A percentile compares a stretch with the other conserved stretches of the same genome.
These are phyloP conservation scores for Hirtodrosophila histrioides DNA, from an alignment of 2,888 invertebrate genomes.

Conservation along the genomic window DNA sequence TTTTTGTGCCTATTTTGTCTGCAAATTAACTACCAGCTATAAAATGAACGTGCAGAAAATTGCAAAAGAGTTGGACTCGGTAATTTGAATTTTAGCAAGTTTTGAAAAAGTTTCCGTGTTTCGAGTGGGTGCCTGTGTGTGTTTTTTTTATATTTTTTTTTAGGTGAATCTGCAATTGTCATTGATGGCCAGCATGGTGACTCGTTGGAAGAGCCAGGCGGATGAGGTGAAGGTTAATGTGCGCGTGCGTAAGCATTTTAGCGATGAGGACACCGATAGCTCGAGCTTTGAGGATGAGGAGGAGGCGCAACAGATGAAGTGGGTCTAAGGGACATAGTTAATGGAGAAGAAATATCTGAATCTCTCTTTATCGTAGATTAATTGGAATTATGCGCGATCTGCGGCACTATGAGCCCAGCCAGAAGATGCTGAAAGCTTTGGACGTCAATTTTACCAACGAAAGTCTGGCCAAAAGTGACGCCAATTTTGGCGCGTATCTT, in stretches of 20 bases:
- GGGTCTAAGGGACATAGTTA: neutral
- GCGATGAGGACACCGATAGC: constrained; percentile 6
- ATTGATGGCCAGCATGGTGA: neutral
- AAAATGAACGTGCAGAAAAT: neutral
- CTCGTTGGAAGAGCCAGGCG: neutral
- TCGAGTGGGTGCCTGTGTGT: neutral
- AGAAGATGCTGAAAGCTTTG: constrained; percentile 40
- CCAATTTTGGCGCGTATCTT: constrained; percentile 49
- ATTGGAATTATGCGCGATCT: constrained; percentile 16
- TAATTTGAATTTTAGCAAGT: neutral
- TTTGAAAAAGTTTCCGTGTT: neutral
- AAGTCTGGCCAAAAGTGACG: constrained; percentile 18
- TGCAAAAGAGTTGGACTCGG: neutral
- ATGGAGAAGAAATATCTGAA: neutral
- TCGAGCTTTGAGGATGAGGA: constrained; percentile 12
- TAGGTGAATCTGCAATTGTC: constrained; percentile 19
- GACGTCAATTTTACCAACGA: constrained; percentile 31
- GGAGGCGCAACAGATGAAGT: constrained; percentile 20
- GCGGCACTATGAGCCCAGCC: constrained; percentile 34
- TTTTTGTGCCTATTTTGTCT: neutral
- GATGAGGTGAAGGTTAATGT: neutral
- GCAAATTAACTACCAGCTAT: neutral
- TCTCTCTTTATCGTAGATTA: constrained; percentile 12
- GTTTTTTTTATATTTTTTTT: neutral
- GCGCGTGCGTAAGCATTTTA: neutral